Evolutionary conservation across 2,888 invertebrate species (phyloP).

Genomic region (Sympetrum striolatum): DNA sequence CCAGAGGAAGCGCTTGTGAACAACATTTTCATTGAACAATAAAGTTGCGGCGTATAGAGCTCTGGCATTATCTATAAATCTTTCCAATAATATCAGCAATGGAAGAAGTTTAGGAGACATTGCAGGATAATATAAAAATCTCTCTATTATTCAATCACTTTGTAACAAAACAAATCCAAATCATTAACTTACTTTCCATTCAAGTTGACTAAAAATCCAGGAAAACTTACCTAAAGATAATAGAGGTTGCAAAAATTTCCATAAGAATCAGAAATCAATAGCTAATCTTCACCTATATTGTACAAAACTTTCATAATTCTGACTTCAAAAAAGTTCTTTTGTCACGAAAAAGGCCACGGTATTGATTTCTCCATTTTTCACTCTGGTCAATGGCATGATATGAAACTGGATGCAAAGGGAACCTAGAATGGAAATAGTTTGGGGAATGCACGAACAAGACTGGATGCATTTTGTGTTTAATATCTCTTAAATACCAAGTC

Average conservation of each 20-base stretch:
- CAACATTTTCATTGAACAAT: not conserved
- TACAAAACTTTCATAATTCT: not conserved
- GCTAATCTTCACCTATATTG: not conserved
- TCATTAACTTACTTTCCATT: not conserved
- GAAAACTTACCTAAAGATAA: not conserved
- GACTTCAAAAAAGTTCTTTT: not conserved
- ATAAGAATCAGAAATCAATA: not conserved
- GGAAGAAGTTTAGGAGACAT: not conserved
- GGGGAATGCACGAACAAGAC: not conserved
- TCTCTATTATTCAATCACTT: not conserved
- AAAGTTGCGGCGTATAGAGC: not conserved
- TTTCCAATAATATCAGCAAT: not conserved
- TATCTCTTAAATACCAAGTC: not conserved
- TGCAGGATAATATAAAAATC: not conserved
- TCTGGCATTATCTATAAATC: not conserved
- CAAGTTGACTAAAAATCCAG: not conserved
- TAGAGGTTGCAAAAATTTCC: not conserved
- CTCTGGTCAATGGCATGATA: not conserved
- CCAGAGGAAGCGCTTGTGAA: not conserved
- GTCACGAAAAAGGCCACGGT: conserved; percentile 11
- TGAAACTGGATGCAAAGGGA: not conserved
- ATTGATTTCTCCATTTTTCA: not conserved
- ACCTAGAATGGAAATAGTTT: not conserved
- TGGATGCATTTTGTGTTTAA: not conserved
- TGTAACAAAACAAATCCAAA: not conserved